A percentile compares a stretch with the other conserved stretches of the same genome.
Conservation (phyloP, 2,888 invertebrate genomes). For the Drymonia ruficornis region DNA sequence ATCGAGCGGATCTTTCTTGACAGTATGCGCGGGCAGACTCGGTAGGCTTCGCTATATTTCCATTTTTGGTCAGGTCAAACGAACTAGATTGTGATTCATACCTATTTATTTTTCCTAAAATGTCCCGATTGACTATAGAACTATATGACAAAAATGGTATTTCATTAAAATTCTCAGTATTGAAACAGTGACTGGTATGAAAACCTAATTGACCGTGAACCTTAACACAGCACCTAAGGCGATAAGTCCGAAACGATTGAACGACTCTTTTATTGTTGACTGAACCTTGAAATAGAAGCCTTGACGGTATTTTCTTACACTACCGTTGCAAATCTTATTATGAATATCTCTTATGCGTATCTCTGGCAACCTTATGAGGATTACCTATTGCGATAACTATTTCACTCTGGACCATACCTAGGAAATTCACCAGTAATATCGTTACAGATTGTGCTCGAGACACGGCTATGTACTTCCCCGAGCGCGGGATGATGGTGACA, state of each 20-base stretch:
- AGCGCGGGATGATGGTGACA: slow-evolving; percentile 72
- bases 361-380: too few relatives aligned
- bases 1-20: not conserved
- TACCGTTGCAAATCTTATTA: slow-evolving; percentile 6
- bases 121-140: not conserved
- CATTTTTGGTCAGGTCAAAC: slow-evolving; percentile 45
- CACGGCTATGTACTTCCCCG: slow-evolving; percentile 74
- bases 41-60: slow-evolving; percentile 27
- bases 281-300: slow-evolving; percentile 41
- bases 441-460: slow-evolving; percentile 87
- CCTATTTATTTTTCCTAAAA: not conserved
- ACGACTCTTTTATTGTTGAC: slow-evolving; percentile 39
- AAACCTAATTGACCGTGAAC: slow-evolving; percentile 47
- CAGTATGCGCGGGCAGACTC: slow-evolving; percentile 28
- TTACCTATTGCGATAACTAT: too few relatives aligned
- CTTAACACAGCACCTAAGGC: slow-evolving; percentile 35
- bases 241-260: slow-evolving; percentile 42
- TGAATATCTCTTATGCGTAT: not conserved
- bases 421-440: not conserved
- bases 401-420: too few relatives aligned
- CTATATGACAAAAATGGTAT: not conserved
- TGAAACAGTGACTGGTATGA: slow-evolving; percentile 23
- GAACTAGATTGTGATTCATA: slow-evolving; percentile 41
- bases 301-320: slow-evolving; percentile 34
- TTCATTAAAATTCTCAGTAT: slow-evolving; percentile 13